These are phyloP conservation scores for Tetrax tetrax DNA, from an alignment of 2,113 vertebrate genomes.

Conservation along the genomic window DNA sequence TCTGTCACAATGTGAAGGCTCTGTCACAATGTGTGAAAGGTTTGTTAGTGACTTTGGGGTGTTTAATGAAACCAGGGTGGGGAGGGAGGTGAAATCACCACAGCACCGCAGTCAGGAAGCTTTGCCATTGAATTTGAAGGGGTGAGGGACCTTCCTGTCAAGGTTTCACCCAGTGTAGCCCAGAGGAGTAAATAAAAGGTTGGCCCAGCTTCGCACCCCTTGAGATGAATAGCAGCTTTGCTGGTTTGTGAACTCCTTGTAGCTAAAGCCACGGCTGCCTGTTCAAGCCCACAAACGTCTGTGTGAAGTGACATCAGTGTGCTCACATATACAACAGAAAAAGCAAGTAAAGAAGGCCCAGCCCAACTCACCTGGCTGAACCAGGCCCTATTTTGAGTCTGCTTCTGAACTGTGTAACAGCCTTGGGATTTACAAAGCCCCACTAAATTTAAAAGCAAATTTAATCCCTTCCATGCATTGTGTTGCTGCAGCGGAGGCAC, in stretches of 20 bases:
- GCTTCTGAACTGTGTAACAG: not conserved
- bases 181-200: not conserved
- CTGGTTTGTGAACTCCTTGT: not conserved
- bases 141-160: not conserved
- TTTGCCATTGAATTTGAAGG: not conserved
- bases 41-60: not conserved
- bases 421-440: not conserved
- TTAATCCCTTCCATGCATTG: not conserved
- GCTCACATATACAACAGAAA: not conserved
- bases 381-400: not conserved
- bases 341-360: not conserved
- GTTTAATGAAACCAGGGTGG: not conserved
- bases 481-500: fast-evolving
- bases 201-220: not conserved
- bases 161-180: not conserved
- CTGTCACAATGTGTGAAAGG: not conserved
- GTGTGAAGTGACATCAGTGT: fast-evolving
- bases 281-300: fast-evolving
- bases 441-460: not conserved
- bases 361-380: not conserved
- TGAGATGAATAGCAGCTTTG: not conserved
- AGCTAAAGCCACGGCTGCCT: not conserved
- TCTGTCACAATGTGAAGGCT: not conserved
- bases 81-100: not conserved
- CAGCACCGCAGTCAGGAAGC: not conserved